Percentiles rank a stretch among this genome's conserved stretches.
These are phyloP conservation scores for Brachyptera risi DNA, from an alignment of 2,888 invertebrate species.

Conservation along the genomic window DNA sequence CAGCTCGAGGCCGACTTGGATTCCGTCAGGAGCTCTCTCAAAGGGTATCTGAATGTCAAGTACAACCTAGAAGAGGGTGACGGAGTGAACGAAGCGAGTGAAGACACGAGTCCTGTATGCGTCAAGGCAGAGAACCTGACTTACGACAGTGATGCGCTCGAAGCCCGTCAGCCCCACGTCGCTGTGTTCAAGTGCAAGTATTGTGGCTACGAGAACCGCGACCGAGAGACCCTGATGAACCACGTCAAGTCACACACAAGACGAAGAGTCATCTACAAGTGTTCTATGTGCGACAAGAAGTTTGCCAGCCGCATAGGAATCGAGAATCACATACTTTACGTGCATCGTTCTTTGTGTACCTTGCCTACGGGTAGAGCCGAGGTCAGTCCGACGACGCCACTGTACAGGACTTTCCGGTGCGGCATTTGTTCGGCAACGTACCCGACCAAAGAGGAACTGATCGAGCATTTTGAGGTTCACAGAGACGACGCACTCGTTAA, in stretches of 20 bases:
- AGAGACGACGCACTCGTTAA: background rate
- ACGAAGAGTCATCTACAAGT: slow-evolving; percentile 25
- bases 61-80: slow-evolving; percentile 20
- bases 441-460: slow-evolving; percentile 9
- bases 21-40: slow-evolving; percentile 9
- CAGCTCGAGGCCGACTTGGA: slow-evolving; percentile 26
- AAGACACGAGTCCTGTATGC: background rate
- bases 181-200: background rate
- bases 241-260: slow-evolving; percentile 23
- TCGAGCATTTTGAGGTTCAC: slow-evolving; percentile 25
- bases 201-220: slow-evolving; percentile 17
- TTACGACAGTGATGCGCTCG: background rate
- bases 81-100: background rate
- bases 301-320: slow-evolving; percentile 23
- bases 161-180: too few relatives aligned
- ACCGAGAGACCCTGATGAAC: background rate
- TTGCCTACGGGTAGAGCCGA: too few relatives aligned
- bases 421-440: slow-evolving; percentile 25
- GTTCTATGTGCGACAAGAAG: slow-evolving; percentile 31
- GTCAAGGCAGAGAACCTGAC: background rate
- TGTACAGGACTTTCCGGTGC: slow-evolving; percentile 25
- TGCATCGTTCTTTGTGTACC: slow-evolving; percentile 23
- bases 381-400: background rate
- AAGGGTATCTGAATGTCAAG: slow-evolving; percentile 20
- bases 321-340: slow-evolving; percentile 26